Evolutionary conservation across 2,113 vertebrate genomes (phyloP), one percentile per base, ranked within the genome.

Genomic region (Xyliphius kryptos): DNA sequence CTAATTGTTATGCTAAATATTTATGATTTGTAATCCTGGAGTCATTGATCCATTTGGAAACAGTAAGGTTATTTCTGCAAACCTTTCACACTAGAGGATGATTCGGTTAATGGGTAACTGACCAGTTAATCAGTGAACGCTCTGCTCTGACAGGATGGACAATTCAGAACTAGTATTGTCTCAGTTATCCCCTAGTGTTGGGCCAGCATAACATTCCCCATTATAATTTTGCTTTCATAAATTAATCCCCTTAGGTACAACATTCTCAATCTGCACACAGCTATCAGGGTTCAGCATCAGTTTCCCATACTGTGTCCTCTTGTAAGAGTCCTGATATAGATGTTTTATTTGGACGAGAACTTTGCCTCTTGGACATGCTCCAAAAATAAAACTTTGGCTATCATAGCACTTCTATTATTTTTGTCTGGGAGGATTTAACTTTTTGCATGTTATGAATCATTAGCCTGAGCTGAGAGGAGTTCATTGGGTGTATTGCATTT

Each of bases 201-300:
- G n/a, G n/a, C n/a, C n/a, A n/a, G n/a, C n/a, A n/a, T 54, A 19
- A 32, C 11, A 46, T 36, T 0, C 10, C 15, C 16, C 20, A 44
- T 52, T 49, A 62, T 49, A 11, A 7, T 3, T 44, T 20, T 53
- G 2, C 10, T 10, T 32, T 50, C n/a, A 21, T 26, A 9, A 26
- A 1, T 22, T 15, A 51, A 51, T 51, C 32, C 46, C 26, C 3
- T 40, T 49, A 59, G 56, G 54, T 58, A 20, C 32, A 56, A 55
- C 50, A 6, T 15, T 12, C 38, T 68, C 52, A 60, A 13, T 62
- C 11, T 38, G 41, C 8, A 54, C 56, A 72, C n/a, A 22, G 19
- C 47, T 61, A 66, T 76, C 59, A 37, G 13, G 64, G 54, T 50
- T 66, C 41, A 70, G 53, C 72, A 73, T 77, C 59, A 64, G 48